These are phyloP conservation scores for Eciton burchellii DNA, from an alignment of 1,140 invertebrate species.

Conservation along the genomic window DNA sequence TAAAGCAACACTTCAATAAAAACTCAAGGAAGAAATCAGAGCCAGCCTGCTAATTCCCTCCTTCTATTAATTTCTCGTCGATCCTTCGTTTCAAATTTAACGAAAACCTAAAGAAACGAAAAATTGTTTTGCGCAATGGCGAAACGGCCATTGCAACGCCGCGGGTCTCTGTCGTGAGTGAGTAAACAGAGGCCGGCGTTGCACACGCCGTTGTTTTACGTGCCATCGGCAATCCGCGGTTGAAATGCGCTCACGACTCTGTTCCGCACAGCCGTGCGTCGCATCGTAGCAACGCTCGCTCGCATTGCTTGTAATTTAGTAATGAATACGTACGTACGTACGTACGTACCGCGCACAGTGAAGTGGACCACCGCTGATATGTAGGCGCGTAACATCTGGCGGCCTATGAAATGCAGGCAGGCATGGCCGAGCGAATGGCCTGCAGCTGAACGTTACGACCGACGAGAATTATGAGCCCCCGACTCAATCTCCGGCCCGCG, in stretches of 20 bases:
- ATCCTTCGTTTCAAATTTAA: not conserved
- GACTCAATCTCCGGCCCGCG: slow-evolving; percentile 76
- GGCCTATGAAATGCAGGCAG: slow-evolving; percentile 82
- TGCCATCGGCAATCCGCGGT: slow-evolving; percentile 73
- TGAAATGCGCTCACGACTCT: slow-evolving; percentile 54
- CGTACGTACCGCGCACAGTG: slow-evolving; percentile 61
- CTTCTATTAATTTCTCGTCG: not conserved
- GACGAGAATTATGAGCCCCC: slow-evolving; percentile 77
- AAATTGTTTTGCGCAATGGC: slow-evolving; percentile 15
- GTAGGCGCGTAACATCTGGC: slow-evolving; percentile 80
- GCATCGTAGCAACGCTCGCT: slow-evolving; percentile 20
- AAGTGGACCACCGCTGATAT: slow-evolving; percentile 76
- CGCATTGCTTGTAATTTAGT: slow-evolving; percentile 74
- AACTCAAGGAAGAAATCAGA: too few relatives aligned
- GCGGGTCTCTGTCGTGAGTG: slow-evolving; percentile 9
- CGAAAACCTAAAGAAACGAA: not conserved
- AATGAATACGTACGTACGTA: slow-evolving; percentile 75
- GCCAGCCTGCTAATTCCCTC: too few relatives aligned
- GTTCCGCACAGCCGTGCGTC: slow-evolving; percentile 27
- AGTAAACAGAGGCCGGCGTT: slow-evolving; percentile 28
- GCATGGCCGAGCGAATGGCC: slow-evolving; percentile 72
- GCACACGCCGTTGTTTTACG: slow-evolving; percentile 61
- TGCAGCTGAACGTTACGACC: slow-evolving; percentile 81
- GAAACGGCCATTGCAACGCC: not conserved
- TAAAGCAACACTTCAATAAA: too few relatives aligned